Conservation (phyloP, 2,888 invertebrate species). For the Apodemia duryi region DNA sequence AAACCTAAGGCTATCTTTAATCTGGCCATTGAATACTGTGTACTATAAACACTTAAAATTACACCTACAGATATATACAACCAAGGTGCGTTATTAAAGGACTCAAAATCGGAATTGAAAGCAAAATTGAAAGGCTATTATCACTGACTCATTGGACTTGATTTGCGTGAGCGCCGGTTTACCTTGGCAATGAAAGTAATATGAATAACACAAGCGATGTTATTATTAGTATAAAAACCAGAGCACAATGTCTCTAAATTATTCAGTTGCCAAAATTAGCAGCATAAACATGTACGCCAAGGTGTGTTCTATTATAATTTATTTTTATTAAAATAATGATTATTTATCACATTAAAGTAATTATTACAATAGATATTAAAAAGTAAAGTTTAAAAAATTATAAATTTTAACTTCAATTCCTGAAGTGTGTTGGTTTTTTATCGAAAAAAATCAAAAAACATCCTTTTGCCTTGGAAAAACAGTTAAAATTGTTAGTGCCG, state of each 20-base stretch:
- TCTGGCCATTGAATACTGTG: too few species aligned
- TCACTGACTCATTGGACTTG: conserved; percentile 59
- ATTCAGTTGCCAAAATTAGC: conserved; percentile 74
- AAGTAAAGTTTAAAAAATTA: too few species aligned
- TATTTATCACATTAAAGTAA: not conserved
- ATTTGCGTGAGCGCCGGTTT: conserved; percentile 39
- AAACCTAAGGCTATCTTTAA: too few species aligned
- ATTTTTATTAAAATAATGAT: not conserved
- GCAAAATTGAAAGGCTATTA: conserved; percentile 42
- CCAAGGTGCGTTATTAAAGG: conserved; percentile 21
- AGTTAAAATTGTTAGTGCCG: too few species aligned
- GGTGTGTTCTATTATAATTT: conserved; percentile 46
- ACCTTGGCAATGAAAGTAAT: conserved; percentile 77
- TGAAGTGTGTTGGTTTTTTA: too few species aligned
- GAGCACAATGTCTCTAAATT: conserved; percentile 62
- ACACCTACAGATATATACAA: conserved; percentile 10
- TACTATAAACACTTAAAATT: not conserved
- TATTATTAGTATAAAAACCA: conserved; percentile 68
- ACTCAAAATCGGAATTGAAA: conserved; percentile 45
- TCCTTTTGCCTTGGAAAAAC: too few species aligned
- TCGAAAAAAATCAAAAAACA: too few species aligned
- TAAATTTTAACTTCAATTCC: too few species aligned
- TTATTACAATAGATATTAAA: not conserved
- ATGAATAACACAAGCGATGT: conserved; percentile 43
- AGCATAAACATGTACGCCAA: conserved; percentile 76